These are phyloP conservation scores for Telenomus remus DNA, from an alignment of 1,140 invertebrate genomes.

Conservation along the genomic window DNA sequence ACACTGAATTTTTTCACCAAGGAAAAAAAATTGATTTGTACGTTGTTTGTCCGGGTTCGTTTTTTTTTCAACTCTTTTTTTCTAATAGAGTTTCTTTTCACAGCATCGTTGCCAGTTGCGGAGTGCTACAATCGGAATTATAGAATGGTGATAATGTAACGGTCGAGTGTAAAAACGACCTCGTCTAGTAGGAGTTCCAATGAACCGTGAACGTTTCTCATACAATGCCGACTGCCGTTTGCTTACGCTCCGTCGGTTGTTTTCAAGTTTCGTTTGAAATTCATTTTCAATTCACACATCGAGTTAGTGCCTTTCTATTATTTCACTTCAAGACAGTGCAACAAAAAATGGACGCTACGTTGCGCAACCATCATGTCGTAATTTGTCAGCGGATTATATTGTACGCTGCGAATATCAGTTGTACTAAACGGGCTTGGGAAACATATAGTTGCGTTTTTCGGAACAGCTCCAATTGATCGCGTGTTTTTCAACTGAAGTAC, in stretches of 20 bases:
- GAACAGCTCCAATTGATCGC: neutral
- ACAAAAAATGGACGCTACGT: constrained; percentile 23
- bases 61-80: too few species aligned
- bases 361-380: constrained; percentile 20
- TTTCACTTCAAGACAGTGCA: constrained; percentile 19
- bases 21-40: too few species aligned
- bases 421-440: constrained; percentile 5
- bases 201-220: constrained; percentile 49
- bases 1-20: too few species aligned
- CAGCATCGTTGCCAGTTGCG: constrained; percentile 16
- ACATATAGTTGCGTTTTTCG: constrained; percentile 8
- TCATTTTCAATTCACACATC: constrained; percentile 11
- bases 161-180: constrained; percentile 32
- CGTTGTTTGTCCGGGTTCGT: too few species aligned
- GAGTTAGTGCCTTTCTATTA: constrained; percentile 21
- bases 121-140: constrained; percentile 55
- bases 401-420: constrained; percentile 10
- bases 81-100: too few species aligned
- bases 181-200: constrained; percentile 34
- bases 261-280: constrained; percentile 17
- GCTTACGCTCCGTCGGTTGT: constrained; percentile 7
- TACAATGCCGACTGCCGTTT: constrained; percentile 12
- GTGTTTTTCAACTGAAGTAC: neutral
- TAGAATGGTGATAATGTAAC: constrained; percentile 58
- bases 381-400: constrained; percentile 20